Evolutionary conservation across 2,113 vertebrate genomes (phyloP), one percentile per base, ranked within the genome.

Genomic region (Delphinus delphis): DNA sequence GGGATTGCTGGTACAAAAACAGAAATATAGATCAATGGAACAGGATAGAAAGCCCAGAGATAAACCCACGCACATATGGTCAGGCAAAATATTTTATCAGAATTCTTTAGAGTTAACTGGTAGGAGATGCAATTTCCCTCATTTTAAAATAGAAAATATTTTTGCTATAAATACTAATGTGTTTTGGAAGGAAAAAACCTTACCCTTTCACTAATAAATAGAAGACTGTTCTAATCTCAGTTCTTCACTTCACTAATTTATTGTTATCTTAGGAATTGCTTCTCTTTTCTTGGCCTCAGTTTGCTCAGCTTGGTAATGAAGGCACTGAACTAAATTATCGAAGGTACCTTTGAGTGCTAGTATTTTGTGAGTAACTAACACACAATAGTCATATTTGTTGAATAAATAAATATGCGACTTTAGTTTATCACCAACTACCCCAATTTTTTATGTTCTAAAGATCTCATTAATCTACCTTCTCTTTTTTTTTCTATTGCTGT

Each of bases 31-130:
- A 53, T 53, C 14, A 53, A 17, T 53, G 50, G 50, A 53, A 53
- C 50, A 53, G 50, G 50, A 53, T 53, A 53, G 50, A 53, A 53
- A 53, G 50, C 50, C 50, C 50, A 53, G 50, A 53, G 50, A 53
- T 53, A 53, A 53, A 53, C 50, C 50, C 50, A 53, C 15, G 50
- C 50, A 53, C 50, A 53, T 53, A 53, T 53, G 50, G 50, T 53
- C 41, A 79, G 13, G n/a, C 21, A 93, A 74, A 95, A 60, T 85
- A 26, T 86, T 84, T 95, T 55, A 74, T 89, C 53, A 77, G 67
- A 89, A n/a, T 23, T 60, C 28, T 88, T 81, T 58, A 79, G 21
- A 68, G 44, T 11, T 88, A 91, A 96, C 14, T 92, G 26, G 15
- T 81, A 60, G 28, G 71, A 70, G 25, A 83, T 62, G 18, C 7